phyloP scores from a whole-genome alignment of 2,888 invertebrate genomes.

The Autographa pulchrina region DNA sequence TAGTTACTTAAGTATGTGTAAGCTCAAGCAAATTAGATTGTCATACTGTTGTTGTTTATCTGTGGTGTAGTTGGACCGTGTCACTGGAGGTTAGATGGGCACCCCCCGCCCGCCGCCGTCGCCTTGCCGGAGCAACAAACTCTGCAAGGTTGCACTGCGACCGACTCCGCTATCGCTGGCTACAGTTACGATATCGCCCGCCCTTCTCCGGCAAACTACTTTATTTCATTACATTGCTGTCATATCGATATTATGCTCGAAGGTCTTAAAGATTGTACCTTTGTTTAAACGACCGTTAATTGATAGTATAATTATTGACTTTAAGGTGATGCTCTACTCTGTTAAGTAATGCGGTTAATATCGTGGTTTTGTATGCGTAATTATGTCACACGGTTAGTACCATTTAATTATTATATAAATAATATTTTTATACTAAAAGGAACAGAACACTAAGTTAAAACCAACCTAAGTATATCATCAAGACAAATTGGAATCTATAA shows the following conservation, averaged over 20 bases:
- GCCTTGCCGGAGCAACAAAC: constrained; percentile 84
- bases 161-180: constrained; percentile 82
- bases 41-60: constrained; percentile 61
- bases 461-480: no score
- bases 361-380: background rate
- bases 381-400: background rate
- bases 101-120: constrained; percentile 54
- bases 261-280: constrained; percentile 74
- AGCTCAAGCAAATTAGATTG: constrained; percentile 45
- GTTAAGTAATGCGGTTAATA: background rate
- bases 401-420: background rate
- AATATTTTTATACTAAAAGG: background rate
- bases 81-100: constrained; percentile 79
- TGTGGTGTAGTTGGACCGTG: constrained; percentile 74
- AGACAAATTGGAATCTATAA: background rate
- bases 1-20: constrained; percentile 20
- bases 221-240: constrained; percentile 84
- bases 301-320: constrained; percentile 9
- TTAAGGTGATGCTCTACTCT: background rate
- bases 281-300: constrained; percentile 41
- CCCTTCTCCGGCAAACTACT: constrained; percentile 85
- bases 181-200: constrained; percentile 86
- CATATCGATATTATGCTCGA: constrained; percentile 78
- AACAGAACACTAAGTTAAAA: no score
- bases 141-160: constrained; percentile 87